phyloP scores from a whole-genome alignment of 2,797 vertebrate genomes.

The Chiloscyllium punctatum region DNA sequence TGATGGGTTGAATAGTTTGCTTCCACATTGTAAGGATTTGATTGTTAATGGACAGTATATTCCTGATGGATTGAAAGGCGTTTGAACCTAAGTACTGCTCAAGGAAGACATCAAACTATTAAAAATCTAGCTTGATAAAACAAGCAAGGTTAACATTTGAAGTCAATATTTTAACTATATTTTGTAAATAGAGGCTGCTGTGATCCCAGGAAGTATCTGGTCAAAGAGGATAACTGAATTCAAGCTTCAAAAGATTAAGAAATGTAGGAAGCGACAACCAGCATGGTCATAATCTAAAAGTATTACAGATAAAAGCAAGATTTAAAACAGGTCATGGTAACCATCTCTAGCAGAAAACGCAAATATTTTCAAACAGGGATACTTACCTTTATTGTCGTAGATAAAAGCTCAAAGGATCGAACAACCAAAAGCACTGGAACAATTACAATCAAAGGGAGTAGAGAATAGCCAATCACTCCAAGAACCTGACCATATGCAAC shows the following conservation, averaged over 20 bases:
- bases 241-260: neutral
- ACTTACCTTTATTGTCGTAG: slow-evolving; percentile 89
- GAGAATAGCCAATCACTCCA: slow-evolving; percentile 95
- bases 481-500: slow-evolving; percentile 96
- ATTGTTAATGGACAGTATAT: neutral
- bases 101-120: neutral
- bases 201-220: neutral
- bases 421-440: slow-evolving; percentile 85
- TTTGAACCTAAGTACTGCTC: neutral
- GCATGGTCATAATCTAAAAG: neutral
- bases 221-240: neutral
- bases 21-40: no score
- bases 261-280: neutral
- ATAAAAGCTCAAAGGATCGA: slow-evolving; percentile 82
- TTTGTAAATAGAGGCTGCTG: neutral
- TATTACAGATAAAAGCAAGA: neutral
- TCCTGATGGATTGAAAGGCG: neutral
- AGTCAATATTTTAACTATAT: neutral
- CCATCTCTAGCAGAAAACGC: neutral
- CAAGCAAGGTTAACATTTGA: neutral
- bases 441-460: slow-evolving; percentile 94
- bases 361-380: slow-evolving; percentile 38
- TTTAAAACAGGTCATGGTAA: neutral
- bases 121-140: neutral
- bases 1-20: no score